These are phyloP conservation scores for Zaprionus kolodkinae DNA, from an alignment of 1,140 invertebrate genomes.

Conservation along the genomic window DNA sequence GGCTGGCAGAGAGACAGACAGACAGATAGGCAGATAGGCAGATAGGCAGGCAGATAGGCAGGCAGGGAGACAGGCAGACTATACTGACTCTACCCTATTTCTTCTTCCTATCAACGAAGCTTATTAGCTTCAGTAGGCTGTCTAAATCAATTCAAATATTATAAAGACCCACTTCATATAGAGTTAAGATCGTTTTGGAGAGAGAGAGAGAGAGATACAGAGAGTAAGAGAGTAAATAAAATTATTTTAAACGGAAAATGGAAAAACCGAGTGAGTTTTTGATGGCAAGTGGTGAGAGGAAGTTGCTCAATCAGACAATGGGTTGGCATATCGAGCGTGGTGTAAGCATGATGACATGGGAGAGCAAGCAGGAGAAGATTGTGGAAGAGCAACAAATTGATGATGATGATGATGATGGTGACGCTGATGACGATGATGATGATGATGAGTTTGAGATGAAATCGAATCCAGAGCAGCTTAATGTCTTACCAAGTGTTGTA, in stretches of 20 bases:
- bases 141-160: neutral
- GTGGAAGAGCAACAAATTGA: neutral
- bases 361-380: neutral
- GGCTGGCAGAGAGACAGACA: too few relatives aligned
- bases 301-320: neutral
- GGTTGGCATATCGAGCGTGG: neutral
- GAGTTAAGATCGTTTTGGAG: neutral
- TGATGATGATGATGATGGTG: too few relatives aligned
- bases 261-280: neutral
- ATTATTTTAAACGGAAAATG: neutral
- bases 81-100: too few relatives aligned
- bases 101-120: neutral
- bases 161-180: neutral
- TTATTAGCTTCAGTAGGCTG: neutral
- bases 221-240: neutral
- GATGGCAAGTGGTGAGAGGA: neutral
- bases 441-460: too few relatives aligned
- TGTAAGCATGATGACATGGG: neutral
- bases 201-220: slow-evolving; percentile 1
- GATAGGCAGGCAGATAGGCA: too few relatives aligned
- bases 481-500: neutral
- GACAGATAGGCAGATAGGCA: too few relatives aligned
- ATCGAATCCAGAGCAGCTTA: neutral
- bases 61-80: too few relatives aligned
- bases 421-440: too few relatives aligned